Evolutionary conservation across 2,888 invertebrate species (phyloP).

Genomic region (Agriopis leucophaearia): DNA sequence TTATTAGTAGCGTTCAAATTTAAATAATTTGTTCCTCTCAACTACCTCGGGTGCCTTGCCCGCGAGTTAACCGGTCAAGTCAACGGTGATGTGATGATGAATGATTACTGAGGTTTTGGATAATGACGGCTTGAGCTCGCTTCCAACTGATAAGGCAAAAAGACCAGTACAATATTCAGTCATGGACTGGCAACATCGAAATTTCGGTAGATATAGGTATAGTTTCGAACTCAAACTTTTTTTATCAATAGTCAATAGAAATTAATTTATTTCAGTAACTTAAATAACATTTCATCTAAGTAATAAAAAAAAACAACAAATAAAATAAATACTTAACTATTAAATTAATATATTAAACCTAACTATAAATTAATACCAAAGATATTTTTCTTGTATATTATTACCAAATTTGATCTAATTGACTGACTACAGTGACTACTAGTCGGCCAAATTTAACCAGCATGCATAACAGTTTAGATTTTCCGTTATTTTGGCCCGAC

Average conservation of each 20-base stretch:
- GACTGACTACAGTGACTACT: not conserved
- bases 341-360: no score
- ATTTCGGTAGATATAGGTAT: conserved; percentile 12
- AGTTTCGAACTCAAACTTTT: no score
- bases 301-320: no score
- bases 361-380: no score
- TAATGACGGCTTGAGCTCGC: conserved; percentile 75
- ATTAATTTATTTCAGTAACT: no score
- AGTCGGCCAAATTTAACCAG: not conserved
- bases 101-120: conserved; percentile 82
- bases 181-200: conserved; percentile 9
- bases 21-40: conserved; percentile 57
- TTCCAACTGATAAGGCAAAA: conserved; percentile 73
- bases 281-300: no score
- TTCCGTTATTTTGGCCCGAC: conserved; percentile 25
- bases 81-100: conserved; percentile 82
- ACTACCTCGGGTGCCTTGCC: conserved; percentile 72
- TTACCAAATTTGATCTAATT: no score
- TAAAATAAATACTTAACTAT: no score
- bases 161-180: conserved; percentile 47
- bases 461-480: not conserved
- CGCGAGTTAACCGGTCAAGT: conserved; percentile 76
- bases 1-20: conserved; percentile 62
- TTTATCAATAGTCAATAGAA: no score
- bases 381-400: no score